phyloP scores from a whole-genome alignment of 53 echinoderm and acorn worm genomes.

The Astropecten irregularis region DNA sequence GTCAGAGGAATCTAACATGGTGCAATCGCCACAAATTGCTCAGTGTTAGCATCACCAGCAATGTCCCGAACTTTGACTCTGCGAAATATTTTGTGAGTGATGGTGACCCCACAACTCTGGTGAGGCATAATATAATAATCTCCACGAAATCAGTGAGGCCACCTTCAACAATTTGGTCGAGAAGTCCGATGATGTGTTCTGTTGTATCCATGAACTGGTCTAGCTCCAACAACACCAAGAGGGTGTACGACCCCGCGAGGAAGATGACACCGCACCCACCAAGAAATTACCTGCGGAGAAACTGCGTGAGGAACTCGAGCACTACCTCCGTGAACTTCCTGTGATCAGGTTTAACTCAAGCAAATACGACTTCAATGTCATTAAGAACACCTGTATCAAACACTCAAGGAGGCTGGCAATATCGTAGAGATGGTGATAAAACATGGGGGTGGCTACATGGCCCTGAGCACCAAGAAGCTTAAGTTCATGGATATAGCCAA shows the following conservation, averaged over 20 bases:
- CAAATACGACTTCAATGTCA: constrained; percentile 30
- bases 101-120: neutral
- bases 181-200: neutral
- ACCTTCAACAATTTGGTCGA: neutral
- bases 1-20: neutral
- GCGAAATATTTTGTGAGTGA: constrained; percentile 9
- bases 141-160: neutral
- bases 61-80: neutral
- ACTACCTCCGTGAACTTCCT: constrained; percentile 15
- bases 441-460: neutral
- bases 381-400: constrained; percentile 28
- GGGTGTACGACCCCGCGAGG: neutral
- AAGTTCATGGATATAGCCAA: constrained; percentile 16
- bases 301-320: constrained; percentile 9
- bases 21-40: neutral
- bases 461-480: constrained; percentile 17
- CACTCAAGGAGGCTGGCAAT: neutral
- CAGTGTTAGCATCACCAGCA: constrained; percentile 5
- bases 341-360: constrained; percentile 54
- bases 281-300: constrained; percentile 21
- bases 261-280: neutral
- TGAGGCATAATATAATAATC: neutral
- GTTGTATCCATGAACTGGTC: neutral
- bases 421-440: constrained; percentile 25
- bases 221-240: neutral